Base-by-base conservation (phyloP, 2,797 vertebrate species). In the Xenopus petersii region DNA sequence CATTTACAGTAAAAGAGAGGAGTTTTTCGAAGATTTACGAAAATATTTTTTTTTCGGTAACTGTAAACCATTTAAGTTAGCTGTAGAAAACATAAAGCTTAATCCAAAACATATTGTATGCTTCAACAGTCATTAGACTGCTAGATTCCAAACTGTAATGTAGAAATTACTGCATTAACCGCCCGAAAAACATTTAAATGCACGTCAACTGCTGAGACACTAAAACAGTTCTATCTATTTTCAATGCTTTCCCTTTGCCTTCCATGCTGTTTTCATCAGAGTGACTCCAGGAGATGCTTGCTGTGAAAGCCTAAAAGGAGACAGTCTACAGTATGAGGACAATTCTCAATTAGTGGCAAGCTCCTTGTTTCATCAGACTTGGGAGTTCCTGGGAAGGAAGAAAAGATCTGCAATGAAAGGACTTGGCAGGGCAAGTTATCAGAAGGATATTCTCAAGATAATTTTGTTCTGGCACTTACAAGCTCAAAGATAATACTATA, bases 181-280 rank as follows among this genome's bases (percentile, higher is more conserved):
- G 54, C 65, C 71, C 74, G 75, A 69, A 78, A 73, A 73, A 69
- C 76, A 74, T 78, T 78, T 78, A 78, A 70, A 78, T 10, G 66
- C 66, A 60, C 71, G 73, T 78, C 73, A 78, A 78, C 76, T 73
- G 76, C 76, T 78, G 76, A 78, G 76, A 78, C 65, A 49, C 61
- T 78, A 70, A 73, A 78, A 70, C 76, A 73, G 71, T 56, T 78
- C 76, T 59, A 69, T 69, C 71, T 66, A 78, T 73, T 70, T 78
- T 63, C 71, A 61, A 56, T 46, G 76, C 66, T 73, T 73, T 78
- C 66, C 66, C 61, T 65, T 73, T 65, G 76, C 70, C 76, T 73
- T 73, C 76, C 76, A 73, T 73, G 76, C 76, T 78, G 76, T 65
- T 78, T 78, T 70, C 76, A 78, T 78, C 76, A 78, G 71, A 73